phyloP scores from a whole-genome alignment of 2,888 invertebrate genomes.

The Clistopyga incitator region DNA sequence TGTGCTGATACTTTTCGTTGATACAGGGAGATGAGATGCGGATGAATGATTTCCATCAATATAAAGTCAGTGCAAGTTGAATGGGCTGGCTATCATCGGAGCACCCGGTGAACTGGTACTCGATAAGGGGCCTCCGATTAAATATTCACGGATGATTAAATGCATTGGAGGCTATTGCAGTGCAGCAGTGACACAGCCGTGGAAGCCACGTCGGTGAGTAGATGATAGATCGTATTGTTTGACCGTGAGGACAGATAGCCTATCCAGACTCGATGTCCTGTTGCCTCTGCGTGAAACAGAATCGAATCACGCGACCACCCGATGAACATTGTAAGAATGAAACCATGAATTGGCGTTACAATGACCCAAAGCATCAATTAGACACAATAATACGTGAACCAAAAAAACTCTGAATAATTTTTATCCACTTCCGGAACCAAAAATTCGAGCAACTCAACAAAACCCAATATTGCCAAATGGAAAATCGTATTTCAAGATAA shows the following conservation, averaged over 20 bases:
- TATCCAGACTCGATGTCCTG: slow-evolving; percentile 45
- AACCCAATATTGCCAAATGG: no score
- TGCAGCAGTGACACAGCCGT: slow-evolving; percentile 12
- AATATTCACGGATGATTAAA: slow-evolving; percentile 62
- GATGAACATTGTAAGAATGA: not conserved
- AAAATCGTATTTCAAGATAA: no score
- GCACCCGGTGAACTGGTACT: slow-evolving; percentile 54
- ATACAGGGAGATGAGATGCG: slow-evolving; percentile 17
- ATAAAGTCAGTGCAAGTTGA: slow-evolving; percentile 22
- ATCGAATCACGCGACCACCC: not conserved
- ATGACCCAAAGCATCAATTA: no score
- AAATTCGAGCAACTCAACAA: no score
- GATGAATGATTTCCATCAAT: slow-evolving; percentile 26
- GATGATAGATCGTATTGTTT: slow-evolving; percentile 53
- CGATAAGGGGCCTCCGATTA: slow-evolving; percentile 65
- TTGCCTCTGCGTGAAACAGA: slow-evolving; percentile 34
- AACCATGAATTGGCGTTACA: not conserved
- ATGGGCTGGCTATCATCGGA: slow-evolving; percentile 41
- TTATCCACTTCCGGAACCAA: no score
- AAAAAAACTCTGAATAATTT: no score
- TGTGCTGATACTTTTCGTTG: not conserved
- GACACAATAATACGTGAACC: no score
- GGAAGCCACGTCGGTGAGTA: not conserved
- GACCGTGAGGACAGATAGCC: slow-evolving; percentile 53
- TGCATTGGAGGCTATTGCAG: slow-evolving; percentile 40